phyloP scores from a whole-genome alignment of 2,888 invertebrate genomes.

The Oasisia sp. region DNA sequence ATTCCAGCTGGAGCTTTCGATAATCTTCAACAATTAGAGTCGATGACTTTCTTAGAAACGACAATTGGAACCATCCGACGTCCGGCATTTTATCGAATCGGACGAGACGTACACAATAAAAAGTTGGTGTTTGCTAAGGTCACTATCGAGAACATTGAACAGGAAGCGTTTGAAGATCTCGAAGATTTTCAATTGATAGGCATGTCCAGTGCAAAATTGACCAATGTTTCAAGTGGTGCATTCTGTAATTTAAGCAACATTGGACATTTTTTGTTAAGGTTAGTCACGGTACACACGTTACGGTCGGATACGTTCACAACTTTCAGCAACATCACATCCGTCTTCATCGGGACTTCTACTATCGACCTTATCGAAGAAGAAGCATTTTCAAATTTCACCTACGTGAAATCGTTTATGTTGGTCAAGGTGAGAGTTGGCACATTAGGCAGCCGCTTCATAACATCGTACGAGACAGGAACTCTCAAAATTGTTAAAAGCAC shows the following conservation, averaged over 20 bases:
- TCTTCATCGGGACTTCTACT: background rate
- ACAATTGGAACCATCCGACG: constrained; percentile 1
- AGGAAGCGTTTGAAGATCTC: background rate
- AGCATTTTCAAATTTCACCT: background rate
- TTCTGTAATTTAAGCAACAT: background rate
- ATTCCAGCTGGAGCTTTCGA: background rate
- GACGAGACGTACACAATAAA: background rate
- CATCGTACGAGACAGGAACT: background rate
- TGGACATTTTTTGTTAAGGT: background rate
- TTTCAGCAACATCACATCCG: background rate
- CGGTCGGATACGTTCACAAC: background rate
- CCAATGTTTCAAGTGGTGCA: background rate
- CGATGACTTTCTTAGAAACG: background rate
- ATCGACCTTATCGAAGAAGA: background rate
- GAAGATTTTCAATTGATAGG: background rate
- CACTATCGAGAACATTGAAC: background rate
- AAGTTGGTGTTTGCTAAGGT: background rate
- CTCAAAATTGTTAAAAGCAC: background rate
- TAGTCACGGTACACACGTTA: background rate
- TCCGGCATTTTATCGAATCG: background rate
- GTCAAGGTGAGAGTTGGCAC: background rate
- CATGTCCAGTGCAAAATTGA: background rate
- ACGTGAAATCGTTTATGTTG: background rate
- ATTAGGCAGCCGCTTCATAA: background rate
- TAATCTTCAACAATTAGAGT: background rate